Conservation (phyloP, 2,113 vertebrate species). For the Neolamprologus falcicula region DNA sequence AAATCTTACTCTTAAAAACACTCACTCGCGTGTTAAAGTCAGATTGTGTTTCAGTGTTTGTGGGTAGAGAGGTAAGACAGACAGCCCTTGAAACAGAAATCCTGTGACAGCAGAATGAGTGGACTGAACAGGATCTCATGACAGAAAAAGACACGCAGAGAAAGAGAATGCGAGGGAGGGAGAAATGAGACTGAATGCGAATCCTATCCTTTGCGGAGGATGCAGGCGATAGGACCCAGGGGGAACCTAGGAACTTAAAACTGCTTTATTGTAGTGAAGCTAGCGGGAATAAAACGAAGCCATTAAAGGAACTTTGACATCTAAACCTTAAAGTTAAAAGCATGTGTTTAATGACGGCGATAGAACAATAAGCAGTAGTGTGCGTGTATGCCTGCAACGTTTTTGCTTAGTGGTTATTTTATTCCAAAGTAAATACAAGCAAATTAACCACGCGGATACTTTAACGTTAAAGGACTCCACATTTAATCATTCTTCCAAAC, state of each 20-base stretch:
- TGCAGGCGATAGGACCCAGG: slow-evolving; percentile 36
- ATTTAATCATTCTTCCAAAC: background rate
- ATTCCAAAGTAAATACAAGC: background rate
- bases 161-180: background rate
- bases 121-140: background rate
- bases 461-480: background rate
- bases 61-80: background rate
- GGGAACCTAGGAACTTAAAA: background rate
- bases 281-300: background rate
- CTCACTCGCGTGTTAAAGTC: background rate
- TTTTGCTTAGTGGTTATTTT: background rate
- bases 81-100: background rate
- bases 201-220: background rate
- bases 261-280: background rate
- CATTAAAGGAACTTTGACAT: background rate
- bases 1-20: background rate
- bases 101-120: background rate
- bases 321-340: background rate
- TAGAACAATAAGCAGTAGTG: background rate
- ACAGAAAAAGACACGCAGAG: background rate
- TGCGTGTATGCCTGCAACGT: background rate
- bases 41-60: background rate
- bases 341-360: rapidly evolving
- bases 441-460: background rate
- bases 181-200: background rate